These are phyloP conservation scores for Meteorus colon DNA, from an alignment of 2,888 invertebrate species.

Conservation along the genomic window DNA sequence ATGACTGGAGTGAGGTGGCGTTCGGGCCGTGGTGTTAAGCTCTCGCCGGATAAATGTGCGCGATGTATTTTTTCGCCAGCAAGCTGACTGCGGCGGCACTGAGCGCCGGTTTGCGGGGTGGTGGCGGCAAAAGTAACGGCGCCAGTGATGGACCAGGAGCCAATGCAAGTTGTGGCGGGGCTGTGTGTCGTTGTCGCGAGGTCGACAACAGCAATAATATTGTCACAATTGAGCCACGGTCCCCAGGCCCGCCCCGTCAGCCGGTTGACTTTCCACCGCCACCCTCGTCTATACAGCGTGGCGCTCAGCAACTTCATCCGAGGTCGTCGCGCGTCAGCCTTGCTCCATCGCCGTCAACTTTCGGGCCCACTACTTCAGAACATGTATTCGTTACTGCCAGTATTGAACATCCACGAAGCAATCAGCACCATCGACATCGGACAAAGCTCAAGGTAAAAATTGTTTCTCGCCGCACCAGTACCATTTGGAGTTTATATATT, in stretches of 20 bases:
- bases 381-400: constrained; percentile 63
- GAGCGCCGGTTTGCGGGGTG: constrained; percentile 76
- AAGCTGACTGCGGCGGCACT: constrained; percentile 79
- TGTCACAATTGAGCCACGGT: constrained; percentile 45
- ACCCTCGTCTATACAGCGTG: constrained; percentile 41
- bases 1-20: constrained; percentile 71
- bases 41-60: constrained; percentile 73
- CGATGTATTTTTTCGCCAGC: constrained; percentile 84
- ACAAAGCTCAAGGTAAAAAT: constrained; percentile 67
- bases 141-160: constrained; percentile 69
- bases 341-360: constrained; percentile 35
- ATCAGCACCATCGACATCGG: constrained; percentile 67
- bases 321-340: constrained; percentile 48
- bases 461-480: neutral
- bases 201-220: constrained; percentile 45
- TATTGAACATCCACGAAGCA: constrained; percentile 63
- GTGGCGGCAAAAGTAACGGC: constrained; percentile 59
- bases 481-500: neutral
- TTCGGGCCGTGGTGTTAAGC: constrained; percentile 70
- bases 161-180: constrained; percentile 71
- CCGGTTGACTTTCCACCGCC: constrained; percentile 49
- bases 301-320: constrained; percentile 48
- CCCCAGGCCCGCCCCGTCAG: constrained; percentile 48
- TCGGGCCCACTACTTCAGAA: constrained; percentile 58
- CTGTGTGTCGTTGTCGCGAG: constrained; percentile 71